phyloP scores from a whole-genome alignment of 2,797 vertebrate species.

The Fratercula arctica region DNA sequence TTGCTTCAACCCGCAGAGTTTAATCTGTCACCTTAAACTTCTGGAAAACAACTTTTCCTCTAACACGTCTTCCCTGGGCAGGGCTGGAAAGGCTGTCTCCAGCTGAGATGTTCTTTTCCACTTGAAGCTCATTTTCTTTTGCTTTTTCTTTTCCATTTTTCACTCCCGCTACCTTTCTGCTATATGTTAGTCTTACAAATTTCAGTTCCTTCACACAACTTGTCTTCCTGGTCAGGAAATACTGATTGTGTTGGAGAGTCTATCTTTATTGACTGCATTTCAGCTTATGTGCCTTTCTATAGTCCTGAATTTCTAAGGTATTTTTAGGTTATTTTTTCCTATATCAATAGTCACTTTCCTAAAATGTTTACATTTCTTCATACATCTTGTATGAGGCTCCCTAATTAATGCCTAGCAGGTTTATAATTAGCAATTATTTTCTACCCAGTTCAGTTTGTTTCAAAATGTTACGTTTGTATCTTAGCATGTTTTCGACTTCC shows the following conservation, averaged over 20 bases:
- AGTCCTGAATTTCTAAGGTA: neutral
- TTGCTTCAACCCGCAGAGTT: neutral
- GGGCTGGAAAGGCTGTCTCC: neutral
- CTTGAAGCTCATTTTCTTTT: neutral
- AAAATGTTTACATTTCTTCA: neutral
- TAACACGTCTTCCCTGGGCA: neutral
- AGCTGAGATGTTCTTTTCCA: neutral
- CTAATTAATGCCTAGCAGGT: neutral
- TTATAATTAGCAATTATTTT: neutral
- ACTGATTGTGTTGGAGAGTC: neutral
- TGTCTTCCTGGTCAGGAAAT: neutral
- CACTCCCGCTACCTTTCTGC: neutral
- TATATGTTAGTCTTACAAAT: neutral
- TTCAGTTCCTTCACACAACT: neutral
- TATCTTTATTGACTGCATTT: neutral
- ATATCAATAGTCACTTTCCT: neutral
- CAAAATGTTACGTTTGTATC: neutral
- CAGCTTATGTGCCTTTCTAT: neutral
- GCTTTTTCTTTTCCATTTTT: neutral
- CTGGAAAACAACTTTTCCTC: neutral
- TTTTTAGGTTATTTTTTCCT: neutral
- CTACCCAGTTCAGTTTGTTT: neutral
- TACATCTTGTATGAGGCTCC: neutral
- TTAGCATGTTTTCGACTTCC: neutral
- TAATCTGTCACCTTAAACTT: neutral